These are phyloP conservation scores for Eupithecia vulgata DNA, from an alignment of 2,888 invertebrate species.

Conservation along the genomic window DNA sequence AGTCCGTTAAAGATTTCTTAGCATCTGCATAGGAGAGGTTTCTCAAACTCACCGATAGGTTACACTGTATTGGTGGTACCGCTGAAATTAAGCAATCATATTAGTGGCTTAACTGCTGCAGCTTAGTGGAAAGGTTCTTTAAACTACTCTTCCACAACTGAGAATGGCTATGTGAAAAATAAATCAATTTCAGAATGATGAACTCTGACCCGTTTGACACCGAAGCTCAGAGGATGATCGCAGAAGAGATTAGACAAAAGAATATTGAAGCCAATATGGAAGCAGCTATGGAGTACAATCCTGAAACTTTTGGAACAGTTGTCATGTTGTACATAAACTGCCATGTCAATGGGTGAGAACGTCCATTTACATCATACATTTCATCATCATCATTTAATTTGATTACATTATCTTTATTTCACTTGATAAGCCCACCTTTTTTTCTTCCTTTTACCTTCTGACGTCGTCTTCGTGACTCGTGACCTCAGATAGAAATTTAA, in stretches of 20 bases:
- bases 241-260: slow-evolving; percentile 97
- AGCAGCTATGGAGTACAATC: slow-evolving; percentile 99
- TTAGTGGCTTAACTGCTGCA: not conserved
- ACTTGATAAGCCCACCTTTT: not conserved
- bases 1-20: not conserved
- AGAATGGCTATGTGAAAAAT: not conserved
- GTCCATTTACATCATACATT: too few relatives aligned
- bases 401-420: not conserved
- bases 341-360: slow-evolving; percentile 92
- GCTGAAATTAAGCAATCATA: not conserved
- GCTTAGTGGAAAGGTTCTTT: not conserved
- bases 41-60: not conserved
- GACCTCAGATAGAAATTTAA: not conserved
- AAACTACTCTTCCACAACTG: not conserved
- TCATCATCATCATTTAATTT: too few relatives aligned
- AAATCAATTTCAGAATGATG: slow-evolving; percentile 86
- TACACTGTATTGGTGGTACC: not conserved
- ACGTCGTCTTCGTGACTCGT: not conserved
- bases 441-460: too few relatives aligned
- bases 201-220: slow-evolving; percentile 98
- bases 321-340: slow-evolving; percentile 99
- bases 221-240: slow-evolving; percentile 96
- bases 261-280: slow-evolving; percentile 99
- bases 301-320: slow-evolving; percentile 98
- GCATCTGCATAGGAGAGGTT: not conserved